phyloP scores from a whole-genome alignment of 2,797 vertebrate genomes.

The Peromyscus aztecus region DNA sequence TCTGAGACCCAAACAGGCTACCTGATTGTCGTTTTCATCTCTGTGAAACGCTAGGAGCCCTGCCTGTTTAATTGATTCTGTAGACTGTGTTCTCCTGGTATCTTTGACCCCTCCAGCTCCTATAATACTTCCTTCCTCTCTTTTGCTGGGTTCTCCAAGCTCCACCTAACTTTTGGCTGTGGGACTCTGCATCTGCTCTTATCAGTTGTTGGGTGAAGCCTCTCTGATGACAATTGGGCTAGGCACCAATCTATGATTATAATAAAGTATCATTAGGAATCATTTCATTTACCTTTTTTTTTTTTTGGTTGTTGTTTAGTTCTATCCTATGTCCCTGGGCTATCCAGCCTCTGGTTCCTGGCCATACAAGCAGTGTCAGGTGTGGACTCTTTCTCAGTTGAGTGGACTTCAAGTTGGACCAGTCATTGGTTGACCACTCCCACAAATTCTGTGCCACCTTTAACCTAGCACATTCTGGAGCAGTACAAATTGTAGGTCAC shows the following conservation, averaged over 20 bases:
- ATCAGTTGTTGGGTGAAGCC: neutral
- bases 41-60: neutral
- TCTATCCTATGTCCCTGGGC: neutral
- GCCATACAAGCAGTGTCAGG: neutral
- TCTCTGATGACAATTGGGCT: neutral
- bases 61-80: neutral
- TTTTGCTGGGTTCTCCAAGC: neutral
- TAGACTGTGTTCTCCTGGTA: neutral
- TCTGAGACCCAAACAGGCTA: neutral
- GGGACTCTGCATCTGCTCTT: too few species aligned
- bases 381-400: neutral
- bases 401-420: neutral
- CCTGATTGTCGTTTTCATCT: neutral
- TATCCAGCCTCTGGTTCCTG: neutral
- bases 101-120: neutral
- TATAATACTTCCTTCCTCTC: accelerated
- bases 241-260: neutral
- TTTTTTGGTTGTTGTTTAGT: neutral
- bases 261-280: neutral
- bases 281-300: neutral
- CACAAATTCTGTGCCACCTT: neutral
- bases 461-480: neutral
- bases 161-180: neutral
- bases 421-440: neutral
- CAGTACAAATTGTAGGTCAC: neutral